phyloP scores from a whole-genome alignment of 2,888 invertebrate genomes.

The Pristionchus exspectatus region DNA sequence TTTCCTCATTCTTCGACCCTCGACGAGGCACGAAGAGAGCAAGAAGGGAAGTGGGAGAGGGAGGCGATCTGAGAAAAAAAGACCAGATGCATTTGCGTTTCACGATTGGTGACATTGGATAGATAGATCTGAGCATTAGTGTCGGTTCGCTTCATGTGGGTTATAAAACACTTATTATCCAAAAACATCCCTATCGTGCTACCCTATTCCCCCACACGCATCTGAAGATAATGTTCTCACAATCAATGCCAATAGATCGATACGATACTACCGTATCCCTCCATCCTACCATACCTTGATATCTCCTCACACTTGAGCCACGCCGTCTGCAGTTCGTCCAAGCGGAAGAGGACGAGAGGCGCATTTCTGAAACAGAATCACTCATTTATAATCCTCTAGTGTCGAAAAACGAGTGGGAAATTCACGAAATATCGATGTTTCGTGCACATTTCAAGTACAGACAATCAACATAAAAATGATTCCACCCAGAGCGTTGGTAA shows the following conservation, averaged over 20 bases:
- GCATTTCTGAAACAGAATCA: conserved; percentile 65
- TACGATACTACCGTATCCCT: neutral
- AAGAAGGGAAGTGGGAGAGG: conserved; percentile 52
- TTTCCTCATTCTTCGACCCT: conserved; percentile 26
- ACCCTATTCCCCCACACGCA: no score
- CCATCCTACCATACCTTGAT: conserved; percentile 30
- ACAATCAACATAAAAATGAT: no score
- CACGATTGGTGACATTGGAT: neutral
- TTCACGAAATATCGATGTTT: neutral
- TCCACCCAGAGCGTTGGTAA: no score
- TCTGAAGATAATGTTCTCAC: no score
- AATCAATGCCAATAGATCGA: no score
- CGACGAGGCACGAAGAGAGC: conserved; percentile 53
- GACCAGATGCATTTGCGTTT: neutral
- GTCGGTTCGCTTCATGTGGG: no score
- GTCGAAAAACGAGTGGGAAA: neutral
- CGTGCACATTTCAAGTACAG: neutral
- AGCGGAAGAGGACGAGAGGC: conserved; percentile 67
- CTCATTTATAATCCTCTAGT: neutral
- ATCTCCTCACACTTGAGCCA: conserved; percentile 60
- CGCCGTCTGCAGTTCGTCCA: conserved; percentile 69
- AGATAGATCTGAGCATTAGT: neutral
- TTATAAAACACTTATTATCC: no score
- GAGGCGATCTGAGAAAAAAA: conserved; percentile 12
- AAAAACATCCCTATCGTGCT: no score